Evolutionary conservation across 2,113 vertebrate species (phyloP).

Genomic region (Apeltes quadracus): DNA sequence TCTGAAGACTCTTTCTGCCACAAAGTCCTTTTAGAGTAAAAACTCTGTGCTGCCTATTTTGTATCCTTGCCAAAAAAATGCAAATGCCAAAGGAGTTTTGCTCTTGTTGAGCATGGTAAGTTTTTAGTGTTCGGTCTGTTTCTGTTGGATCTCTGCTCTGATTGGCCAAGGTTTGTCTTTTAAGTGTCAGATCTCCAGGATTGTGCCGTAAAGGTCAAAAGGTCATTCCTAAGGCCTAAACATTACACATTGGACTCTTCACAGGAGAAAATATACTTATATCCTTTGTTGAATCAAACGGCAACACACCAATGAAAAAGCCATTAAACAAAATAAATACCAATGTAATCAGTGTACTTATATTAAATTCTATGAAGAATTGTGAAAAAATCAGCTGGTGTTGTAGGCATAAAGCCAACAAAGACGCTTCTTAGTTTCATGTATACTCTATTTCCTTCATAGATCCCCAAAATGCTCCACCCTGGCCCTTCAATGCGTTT

Average conservation of each 20-base stretch:
- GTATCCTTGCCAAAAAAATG: constrained; percentile 19
- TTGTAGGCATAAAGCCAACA: no score
- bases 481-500: not conserved
- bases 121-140: not conserved
- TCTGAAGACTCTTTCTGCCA: constrained; percentile 12
- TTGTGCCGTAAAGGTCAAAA: not conserved
- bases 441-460: not conserved
- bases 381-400: no score
- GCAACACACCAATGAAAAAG: not conserved
- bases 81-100: constrained; percentile 23
- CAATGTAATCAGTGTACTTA: not conserved
- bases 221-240: not conserved
- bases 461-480: no score
- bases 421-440: not conserved
- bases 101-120: not conserved
- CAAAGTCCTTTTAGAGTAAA: not conserved
- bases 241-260: not conserved
- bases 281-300: not conserved
- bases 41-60: constrained; percentile 12
- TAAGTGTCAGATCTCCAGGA: not conserved
- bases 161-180: not conserved
- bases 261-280: not conserved
- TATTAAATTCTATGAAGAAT: not conserved
- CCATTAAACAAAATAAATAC: not conserved
- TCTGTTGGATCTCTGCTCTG: constrained; percentile 17